phyloP scores from a whole-genome alignment of 2,113 vertebrate genomes.

The Neofelis nebulosa region DNA sequence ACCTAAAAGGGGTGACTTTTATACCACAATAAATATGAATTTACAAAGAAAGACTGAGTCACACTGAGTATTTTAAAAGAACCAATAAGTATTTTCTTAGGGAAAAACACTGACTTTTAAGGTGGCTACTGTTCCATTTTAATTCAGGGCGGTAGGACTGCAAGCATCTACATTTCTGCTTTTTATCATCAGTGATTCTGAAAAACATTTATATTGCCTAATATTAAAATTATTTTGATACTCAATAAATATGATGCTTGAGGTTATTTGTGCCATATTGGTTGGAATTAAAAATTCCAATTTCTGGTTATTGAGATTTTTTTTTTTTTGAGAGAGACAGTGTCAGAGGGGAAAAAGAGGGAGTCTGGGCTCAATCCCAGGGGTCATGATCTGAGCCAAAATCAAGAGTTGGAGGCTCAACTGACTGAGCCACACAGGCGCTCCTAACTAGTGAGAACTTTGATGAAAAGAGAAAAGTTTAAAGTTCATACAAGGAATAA shows the following conservation, averaged over 20 bases:
- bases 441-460: not conserved
- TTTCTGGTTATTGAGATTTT: not conserved
- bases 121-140: not conserved
- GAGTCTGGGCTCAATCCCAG: no score
- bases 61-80: not conserved
- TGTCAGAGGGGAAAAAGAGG: no score
- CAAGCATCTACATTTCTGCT: not conserved
- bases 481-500: not conserved
- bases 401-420: no score
- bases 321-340: not conserved
- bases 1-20: not conserved
- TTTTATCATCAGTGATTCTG: not conserved
- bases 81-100: not conserved
- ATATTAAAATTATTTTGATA: constrained; percentile 16
- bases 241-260: not conserved
- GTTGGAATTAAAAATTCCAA: not conserved
- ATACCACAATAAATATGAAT: not conserved
- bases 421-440: no score
- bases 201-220: not conserved
- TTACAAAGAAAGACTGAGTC: not conserved
- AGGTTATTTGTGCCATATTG: not conserved
- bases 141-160: not conserved
- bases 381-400: no score
- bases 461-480: not conserved
- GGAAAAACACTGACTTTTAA: not conserved